These are phyloP conservation scores for Parasteatoda tepidariorum DNA, from an alignment of 1,140 invertebrate genomes.

Conservation along the genomic window DNA sequence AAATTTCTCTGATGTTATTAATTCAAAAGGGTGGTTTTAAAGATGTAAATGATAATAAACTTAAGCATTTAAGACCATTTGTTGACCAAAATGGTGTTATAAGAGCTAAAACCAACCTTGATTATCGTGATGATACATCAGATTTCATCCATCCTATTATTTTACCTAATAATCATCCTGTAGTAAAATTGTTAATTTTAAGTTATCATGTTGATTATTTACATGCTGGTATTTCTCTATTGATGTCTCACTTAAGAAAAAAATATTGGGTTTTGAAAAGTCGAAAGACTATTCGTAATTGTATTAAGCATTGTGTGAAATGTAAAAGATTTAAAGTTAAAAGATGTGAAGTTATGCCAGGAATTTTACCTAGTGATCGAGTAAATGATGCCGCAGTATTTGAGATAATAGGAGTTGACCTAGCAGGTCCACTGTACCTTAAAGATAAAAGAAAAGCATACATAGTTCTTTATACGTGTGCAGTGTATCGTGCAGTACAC, in stretches of 20 bases:
- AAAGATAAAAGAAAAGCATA: constrained; percentile 67
- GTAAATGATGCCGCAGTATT: constrained; percentile 6
- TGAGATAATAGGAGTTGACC: constrained; percentile 13
- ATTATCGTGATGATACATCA: neutral
- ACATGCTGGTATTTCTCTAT: neutral
- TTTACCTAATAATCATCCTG: neutral
- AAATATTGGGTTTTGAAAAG: constrained; percentile 29
- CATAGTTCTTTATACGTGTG: constrained; percentile 69
- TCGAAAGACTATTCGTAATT: constrained; percentile 11
- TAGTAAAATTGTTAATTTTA: neutral
- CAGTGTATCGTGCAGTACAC: constrained; percentile 69
- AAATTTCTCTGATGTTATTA: neutral
- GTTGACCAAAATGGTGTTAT: neutral
- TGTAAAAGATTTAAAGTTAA: constrained; percentile 18
- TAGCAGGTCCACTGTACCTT: constrained; percentile 61
- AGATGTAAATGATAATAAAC: neutral
- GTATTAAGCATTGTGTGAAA: neutral
- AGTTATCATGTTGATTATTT: neutral
- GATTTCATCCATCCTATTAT: constrained; percentile 16
- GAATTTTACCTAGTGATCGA: neutral
- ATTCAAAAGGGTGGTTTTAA: constrained; percentile 20
- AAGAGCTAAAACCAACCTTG: constrained; percentile 3
- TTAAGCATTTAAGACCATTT: neutral
- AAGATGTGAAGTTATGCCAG: neutral
- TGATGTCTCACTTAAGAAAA: constrained; percentile 3